Conservation (phyloP, 1,140 invertebrate species). For the Chlorops oryzae region DNA sequence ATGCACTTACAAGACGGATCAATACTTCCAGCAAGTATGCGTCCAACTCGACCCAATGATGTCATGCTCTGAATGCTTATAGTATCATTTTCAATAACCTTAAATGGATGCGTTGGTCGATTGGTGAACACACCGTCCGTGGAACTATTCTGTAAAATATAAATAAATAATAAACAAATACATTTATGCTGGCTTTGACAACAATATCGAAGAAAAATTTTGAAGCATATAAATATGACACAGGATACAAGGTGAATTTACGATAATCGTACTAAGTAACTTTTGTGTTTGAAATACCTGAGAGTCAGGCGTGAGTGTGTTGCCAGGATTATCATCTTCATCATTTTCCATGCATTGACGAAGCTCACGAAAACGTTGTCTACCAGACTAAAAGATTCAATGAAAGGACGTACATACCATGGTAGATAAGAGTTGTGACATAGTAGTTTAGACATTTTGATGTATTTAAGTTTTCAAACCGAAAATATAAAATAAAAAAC, state of each 20-base stretch:
- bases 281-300: no score
- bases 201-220: no score
- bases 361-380: conserved; percentile 72
- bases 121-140: conserved; percentile 56
- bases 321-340: conserved; percentile 62
- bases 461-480: neutral
- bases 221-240: no score
- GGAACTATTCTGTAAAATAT: conserved; percentile 38
- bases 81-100: conserved; percentile 78
- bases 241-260: no score
- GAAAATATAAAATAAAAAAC: neutral
- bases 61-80: conserved; percentile 81
- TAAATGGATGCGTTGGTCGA: conserved; percentile 62
- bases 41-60: conserved; percentile 70
- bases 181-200: no score
- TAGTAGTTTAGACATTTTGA: no score
- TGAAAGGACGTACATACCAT: no score
- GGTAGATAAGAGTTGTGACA: no score
- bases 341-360: conserved; percentile 77
- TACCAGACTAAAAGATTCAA: no score
- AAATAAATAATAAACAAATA: conserved; percentile 29
- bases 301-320: conserved; percentile 69
- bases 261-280: no score
- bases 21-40: conserved; percentile 63
- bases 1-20: conserved; percentile 48